These are phyloP conservation scores for Macropus fuliginosus DNA, from an alignment of 2,797 vertebrate genomes.

Conservation along the genomic window DNA sequence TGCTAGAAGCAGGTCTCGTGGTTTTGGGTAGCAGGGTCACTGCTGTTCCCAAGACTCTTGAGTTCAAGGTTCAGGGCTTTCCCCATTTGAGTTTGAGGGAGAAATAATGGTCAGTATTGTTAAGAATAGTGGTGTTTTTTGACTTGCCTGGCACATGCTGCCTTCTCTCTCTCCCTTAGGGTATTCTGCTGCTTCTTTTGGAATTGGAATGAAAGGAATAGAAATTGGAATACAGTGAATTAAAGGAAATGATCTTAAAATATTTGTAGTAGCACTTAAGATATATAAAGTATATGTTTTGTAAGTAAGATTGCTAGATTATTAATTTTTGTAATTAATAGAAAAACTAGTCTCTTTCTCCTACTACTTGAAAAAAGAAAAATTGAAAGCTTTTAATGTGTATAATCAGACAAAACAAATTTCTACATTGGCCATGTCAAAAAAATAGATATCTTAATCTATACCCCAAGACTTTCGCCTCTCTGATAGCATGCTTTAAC, in stretches of 20 bases:
- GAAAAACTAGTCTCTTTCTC: not conserved
- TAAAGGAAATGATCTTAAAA: not conserved
- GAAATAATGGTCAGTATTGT: not conserved
- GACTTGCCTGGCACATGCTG: not conserved
- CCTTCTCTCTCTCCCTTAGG: no score
- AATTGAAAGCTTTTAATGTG: no score
- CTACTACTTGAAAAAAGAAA: no score
- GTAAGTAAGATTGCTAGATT: not conserved
- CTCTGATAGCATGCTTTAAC: no score
- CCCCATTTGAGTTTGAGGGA: not conserved
- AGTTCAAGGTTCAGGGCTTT: not conserved
- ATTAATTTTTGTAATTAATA: not conserved
- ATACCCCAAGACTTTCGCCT: no score
- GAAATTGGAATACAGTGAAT: not conserved
- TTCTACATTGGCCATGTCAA: no score
- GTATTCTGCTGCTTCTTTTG: not conserved
- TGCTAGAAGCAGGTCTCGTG: not conserved
- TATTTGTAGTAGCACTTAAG: not conserved
- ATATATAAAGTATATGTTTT: no score
- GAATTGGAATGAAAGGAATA: not conserved
- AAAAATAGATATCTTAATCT: no score
- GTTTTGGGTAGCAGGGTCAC: not conserved
- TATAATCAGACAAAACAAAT: no score
- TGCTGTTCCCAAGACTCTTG: not conserved
- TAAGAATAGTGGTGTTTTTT: not conserved